Evolutionary conservation across 2,113 vertebrate genomes (phyloP), one percentile per base, ranked within the genome.

Genomic region (Onychorhynchus coronatus): DNA sequence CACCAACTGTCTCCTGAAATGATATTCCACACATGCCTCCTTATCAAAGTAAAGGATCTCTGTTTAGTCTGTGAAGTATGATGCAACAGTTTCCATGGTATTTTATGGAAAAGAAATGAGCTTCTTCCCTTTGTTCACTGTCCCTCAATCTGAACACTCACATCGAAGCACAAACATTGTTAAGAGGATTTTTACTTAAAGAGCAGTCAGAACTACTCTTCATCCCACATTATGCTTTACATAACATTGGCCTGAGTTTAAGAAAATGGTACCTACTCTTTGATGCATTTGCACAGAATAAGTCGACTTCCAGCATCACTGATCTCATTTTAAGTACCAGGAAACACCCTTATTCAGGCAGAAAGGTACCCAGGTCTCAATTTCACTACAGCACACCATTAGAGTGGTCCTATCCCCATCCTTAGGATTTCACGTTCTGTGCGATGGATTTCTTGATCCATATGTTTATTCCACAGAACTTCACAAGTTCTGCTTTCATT

Each of bases 361-460:
- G 56, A 75, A 59, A 15, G 41, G 16, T 28, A 25, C 20, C 39
- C 42, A 72, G 39, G 30, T 8, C 46, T 19, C 22, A 25, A 22
- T 55, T 59, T 63, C 59, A 74, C 39, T 55, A 33, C 28, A 79
- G 27, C 15, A 49, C 5, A 1, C n/a, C 28, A n/a, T 21, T 22
- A 44, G 14, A 39, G 19, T 2, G 8, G 27, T 33, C 53, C 33
- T 14, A n/a, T 24, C 15, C n/a, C 56, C 70, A 61, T 8, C 30
- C 35, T 62, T 59, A 66, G 46, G 12, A n/a, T 20, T 12, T 18
- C 70, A 42, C 0, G 1, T 65, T 41, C 31, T 20, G 22, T 2
- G 6, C 0, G 0, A 81, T 8, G 65, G 8, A 28, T 35, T 58
- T 63, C 46, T 75, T 13, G 5, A 71, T 72, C 46, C 39, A 39